Percentiles rank a stretch among this genome's conserved stretches.
phyloP scores from a whole-genome alignment of 2,113 vertebrate species.

The Globicephala melas region DNA sequence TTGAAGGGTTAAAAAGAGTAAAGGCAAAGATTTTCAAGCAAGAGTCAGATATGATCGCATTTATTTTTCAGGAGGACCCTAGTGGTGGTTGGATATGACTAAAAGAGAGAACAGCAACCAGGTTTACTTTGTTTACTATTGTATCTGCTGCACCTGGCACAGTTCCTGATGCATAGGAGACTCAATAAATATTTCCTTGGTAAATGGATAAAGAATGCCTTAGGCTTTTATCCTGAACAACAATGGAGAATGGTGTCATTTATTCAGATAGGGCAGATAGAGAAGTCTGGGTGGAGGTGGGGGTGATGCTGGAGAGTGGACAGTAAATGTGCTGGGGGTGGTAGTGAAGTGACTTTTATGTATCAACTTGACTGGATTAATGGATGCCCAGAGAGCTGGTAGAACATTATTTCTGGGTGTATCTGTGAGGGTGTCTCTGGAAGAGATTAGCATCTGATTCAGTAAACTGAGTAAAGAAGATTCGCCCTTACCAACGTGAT shows the following conservation, averaged over 20 bases:
- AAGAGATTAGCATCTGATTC: neutral
- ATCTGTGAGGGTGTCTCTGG: neutral
- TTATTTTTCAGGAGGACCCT: neutral
- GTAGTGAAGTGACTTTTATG: neutral
- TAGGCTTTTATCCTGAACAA: neutral
- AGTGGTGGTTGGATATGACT: neutral
- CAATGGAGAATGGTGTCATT: neutral
- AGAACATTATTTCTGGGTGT: neutral
- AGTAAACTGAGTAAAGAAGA: neutral
- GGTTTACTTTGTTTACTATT: neutral
- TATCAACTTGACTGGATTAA: neutral
- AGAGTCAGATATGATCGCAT: neutral
- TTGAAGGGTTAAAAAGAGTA: neutral
- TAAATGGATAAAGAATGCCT: neutral
- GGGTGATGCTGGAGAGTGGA: neutral
- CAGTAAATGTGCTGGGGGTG: neutral
- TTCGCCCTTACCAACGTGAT: neutral
- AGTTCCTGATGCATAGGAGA: neutral
- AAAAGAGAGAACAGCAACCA: neutral
- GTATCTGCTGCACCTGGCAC: neutral
- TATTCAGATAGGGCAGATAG: neutral
- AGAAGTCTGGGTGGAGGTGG: neutral
- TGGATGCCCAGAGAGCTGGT: too few species aligned
- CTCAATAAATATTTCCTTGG: neutral
- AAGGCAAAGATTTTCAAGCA: neutral